These are phyloP conservation scores for Eulimnadia texana DNA, from an alignment of 1,140 invertebrate genomes.

Conservation along the genomic window DNA sequence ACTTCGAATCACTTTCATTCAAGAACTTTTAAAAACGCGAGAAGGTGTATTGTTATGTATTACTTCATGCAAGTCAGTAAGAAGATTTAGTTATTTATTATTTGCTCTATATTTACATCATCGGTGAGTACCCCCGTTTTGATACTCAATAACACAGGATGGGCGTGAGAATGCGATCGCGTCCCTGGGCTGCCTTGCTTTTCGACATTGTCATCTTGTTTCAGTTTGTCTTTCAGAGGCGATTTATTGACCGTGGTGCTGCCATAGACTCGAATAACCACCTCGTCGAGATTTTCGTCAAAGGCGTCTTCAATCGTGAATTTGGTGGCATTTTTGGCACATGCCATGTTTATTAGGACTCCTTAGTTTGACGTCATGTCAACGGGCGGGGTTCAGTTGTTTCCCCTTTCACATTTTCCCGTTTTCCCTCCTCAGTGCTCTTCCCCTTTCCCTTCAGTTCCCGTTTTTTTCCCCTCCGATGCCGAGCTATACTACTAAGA, in stretches of 20 bases:
- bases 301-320: conserved; percentile 16
- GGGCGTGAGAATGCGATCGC: background rate
- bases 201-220: background rate
- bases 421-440: no score
- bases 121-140: conserved; percentile 1
- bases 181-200: background rate
- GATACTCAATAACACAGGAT: conserved; percentile 8
- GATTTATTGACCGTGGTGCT: conserved; percentile 13
- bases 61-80: background rate
- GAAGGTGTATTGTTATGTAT: no score
- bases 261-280: conserved; percentile 10
- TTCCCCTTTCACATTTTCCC: no score
- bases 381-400: background rate
- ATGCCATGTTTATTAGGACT: background rate
- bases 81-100: background rate
- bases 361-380: background rate
- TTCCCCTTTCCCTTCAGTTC: no score
- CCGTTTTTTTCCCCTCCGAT: no score
- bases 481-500: no score
- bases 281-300: conserved; percentile 14
- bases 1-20: no score
- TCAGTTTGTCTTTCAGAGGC: background rate
- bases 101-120: background rate
- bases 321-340: background rate
- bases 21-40: no score